Percentiles rank a stretch among this genome's conserved stretches.
Conservation (phyloP, 2,113 vertebrate genomes). For the Mus musculus region DNA sequence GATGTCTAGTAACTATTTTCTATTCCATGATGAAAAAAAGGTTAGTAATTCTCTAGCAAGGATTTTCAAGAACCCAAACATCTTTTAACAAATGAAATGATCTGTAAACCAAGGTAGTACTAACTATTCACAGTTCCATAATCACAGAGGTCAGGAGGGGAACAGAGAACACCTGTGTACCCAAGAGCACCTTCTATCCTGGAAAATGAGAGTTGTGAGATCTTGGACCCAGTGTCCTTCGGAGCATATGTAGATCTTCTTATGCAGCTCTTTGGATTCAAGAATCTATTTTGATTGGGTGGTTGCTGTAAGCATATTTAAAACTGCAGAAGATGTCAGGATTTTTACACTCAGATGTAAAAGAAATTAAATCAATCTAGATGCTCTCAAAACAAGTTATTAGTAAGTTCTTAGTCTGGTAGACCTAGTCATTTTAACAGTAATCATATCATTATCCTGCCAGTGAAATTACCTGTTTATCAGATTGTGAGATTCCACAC, state of each 20-base stretch:
- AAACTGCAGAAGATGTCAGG: constrained; percentile 55
- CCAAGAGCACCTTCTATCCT: constrained; percentile 80
- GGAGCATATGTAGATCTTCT: constrained; percentile 77
- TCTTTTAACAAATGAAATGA: constrained; percentile 71
- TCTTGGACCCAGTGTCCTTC: constrained; percentile 76
- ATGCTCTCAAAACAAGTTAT: constrained; percentile 39
- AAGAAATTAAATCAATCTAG: constrained; percentile 21
- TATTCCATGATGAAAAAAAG: constrained; percentile 73
- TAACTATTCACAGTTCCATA: constrained; percentile 72
- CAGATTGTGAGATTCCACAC: background rate
- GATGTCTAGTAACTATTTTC: constrained; percentile 74
- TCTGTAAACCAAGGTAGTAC: constrained; percentile 70
- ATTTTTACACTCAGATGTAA: background rate
- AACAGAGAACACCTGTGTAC: constrained; percentile 77
- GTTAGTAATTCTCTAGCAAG: constrained; percentile 59
- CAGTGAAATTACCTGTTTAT: background rate
- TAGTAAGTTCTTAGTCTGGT: constrained; percentile 52
- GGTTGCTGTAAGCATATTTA: constrained; percentile 22
- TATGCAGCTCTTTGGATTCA: constrained; percentile 68
- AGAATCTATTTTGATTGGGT: constrained; percentile 69
- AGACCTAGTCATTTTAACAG: constrained; percentile 25
- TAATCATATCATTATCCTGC: constrained; percentile 11
- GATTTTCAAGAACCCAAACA: constrained; percentile 31
- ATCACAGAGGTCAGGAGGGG: constrained; percentile 82
- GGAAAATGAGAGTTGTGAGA: constrained; percentile 80